Evolutionary conservation across 2,888 invertebrate species (phyloP).

Genomic region (Linnaemya tessellans): DNA sequence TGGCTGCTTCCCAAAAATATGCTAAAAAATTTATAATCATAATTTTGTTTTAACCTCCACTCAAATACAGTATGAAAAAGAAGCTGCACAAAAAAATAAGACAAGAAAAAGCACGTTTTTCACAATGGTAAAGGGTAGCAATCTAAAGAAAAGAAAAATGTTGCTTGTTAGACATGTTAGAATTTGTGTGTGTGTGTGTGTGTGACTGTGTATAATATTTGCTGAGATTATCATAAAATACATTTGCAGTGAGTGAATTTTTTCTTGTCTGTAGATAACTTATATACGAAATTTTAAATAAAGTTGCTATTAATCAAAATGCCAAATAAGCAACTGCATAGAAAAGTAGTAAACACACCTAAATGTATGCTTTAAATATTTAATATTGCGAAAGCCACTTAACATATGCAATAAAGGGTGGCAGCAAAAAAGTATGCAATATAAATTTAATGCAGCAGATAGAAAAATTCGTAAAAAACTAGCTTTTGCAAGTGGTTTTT

Average conservation of each 20-base stretch:
- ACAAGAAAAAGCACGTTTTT: not conserved
- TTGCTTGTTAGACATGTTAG: not conserved
- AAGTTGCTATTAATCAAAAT: constrained; percentile 57
- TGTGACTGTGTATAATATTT: not conserved
- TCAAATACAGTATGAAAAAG: not conserved
- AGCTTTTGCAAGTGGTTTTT: not conserved
- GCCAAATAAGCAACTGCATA: constrained; percentile 4
- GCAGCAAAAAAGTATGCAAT: not conserved
- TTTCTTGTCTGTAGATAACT: not conserved
- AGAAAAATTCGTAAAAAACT: not conserved
- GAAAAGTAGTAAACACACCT: not conserved
- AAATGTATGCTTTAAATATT: constrained; percentile 22
- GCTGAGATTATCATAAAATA: constrained; percentile 29
- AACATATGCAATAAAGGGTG: not conserved
- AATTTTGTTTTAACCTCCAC: not conserved
- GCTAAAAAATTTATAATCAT: constrained; percentile 23
- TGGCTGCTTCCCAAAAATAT: constrained; percentile 15
- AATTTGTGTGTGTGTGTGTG: no score
- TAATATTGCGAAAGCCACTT: not conserved
- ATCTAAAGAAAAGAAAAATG: no score
- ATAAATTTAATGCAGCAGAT: not conserved
- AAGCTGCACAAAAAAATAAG: not conserved
- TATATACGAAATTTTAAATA: constrained; percentile 42
- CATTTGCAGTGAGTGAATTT: constrained; percentile 17
- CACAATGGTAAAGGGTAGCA: not conserved